Conservation (phyloP, 2,888 invertebrate genomes). For the Pocota personata region DNA sequence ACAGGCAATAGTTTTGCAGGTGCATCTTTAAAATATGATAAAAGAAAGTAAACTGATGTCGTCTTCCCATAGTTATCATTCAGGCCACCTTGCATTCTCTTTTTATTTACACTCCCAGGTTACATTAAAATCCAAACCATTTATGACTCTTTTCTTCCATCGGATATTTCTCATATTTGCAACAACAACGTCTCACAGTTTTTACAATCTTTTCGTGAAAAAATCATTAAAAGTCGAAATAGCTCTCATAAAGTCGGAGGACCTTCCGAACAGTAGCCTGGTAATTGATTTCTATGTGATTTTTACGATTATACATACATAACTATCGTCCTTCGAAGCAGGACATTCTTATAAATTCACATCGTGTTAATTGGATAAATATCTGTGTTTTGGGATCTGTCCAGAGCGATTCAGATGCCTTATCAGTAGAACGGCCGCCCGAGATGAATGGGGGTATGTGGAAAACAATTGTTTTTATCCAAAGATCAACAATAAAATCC, state of each 20-base stretch:
- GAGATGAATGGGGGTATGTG: constrained; percentile 49
- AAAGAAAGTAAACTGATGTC: neutral
- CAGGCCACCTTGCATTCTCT: neutral
- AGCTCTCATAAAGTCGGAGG: constrained; percentile 38
- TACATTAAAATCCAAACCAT: constrained; percentile 19
- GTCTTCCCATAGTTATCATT: neutral
- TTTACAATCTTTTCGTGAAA: constrained; percentile 29
- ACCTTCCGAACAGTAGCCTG: constrained; percentile 39
- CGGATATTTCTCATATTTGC: constrained; percentile 28
- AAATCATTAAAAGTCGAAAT: constrained; percentile 58
- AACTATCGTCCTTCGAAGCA: neutral
- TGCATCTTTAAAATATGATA: neutral
- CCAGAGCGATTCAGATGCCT: constrained; percentile 43
- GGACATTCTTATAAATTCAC: constrained; percentile 55
- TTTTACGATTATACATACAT: constrained; percentile 58
- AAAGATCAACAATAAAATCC: constrained; percentile 69
- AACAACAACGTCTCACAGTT: constrained; percentile 17
- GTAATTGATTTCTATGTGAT: constrained; percentile 57
- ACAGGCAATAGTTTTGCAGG: constrained; percentile 23
- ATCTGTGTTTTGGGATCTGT: constrained; percentile 65
- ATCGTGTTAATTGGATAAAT: constrained; percentile 72
- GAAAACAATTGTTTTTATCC: constrained; percentile 69
- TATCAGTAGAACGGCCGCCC: constrained; percentile 30
- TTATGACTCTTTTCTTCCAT: neutral
- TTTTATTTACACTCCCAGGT: neutral